Percentiles rank a stretch among this genome's conserved stretches.
Evolutionary conservation across 2,113 vertebrate species (phyloP).

Genomic region (Sitta europaea): DNA sequence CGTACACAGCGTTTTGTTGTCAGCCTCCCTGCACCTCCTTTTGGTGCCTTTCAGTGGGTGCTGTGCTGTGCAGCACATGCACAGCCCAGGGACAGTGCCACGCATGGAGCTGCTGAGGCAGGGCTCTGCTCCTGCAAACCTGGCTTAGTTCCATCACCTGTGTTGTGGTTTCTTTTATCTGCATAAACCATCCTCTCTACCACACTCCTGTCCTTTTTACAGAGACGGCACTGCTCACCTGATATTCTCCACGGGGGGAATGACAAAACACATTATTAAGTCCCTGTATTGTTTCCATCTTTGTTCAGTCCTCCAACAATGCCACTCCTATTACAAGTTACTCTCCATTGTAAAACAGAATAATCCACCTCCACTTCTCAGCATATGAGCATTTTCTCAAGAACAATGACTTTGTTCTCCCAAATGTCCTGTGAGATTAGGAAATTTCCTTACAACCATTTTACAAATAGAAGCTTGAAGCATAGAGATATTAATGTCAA

Average conservation of each 20-base stretch:
- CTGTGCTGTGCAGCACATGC: not conserved
- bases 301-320: not conserved
- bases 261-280: not conserved
- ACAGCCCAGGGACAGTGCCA: not conserved
- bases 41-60: rapidly evolving
- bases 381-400: not conserved
- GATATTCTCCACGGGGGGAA: not conserved
- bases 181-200: rapidly evolving
- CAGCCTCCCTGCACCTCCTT: not conserved
- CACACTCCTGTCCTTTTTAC: not conserved
- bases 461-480: not conserved
- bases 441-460: not conserved
- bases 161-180: not conserved
- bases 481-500: not conserved
- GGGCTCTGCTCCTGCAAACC: not conserved
- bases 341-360: not conserved
- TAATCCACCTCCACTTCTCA: not conserved
- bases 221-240: not conserved
- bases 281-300: not conserved
- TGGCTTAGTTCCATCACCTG: not conserved
- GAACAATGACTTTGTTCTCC: not conserved
- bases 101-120: not conserved
- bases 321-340: not conserved
- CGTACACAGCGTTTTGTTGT: rapidly evolving
- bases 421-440: not conserved